Conservation (phyloP, 2,888 invertebrate genomes). For the Gymnosoma rotundatum region DNA sequence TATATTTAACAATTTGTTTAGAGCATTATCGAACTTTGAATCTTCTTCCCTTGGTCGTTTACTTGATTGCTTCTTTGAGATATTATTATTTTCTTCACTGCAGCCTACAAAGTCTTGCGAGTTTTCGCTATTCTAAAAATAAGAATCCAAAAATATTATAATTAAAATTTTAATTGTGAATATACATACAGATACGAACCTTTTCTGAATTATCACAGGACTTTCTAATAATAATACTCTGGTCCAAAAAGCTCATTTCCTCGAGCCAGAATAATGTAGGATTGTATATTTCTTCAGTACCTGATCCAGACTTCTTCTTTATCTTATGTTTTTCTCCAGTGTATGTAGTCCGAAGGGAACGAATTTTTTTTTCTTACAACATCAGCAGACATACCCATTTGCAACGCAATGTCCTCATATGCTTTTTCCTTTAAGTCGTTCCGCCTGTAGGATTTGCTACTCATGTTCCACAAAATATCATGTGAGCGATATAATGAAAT, state of each 20-base stretch:
- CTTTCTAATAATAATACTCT: background rate
- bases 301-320: constrained; percentile 32
- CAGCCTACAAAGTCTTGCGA: too few species aligned
- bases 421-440: constrained; percentile 34
- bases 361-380: background rate
- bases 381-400: constrained; percentile 21
- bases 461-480: constrained; percentile 7
- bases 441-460: constrained; percentile 3
- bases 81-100: too few species aligned
- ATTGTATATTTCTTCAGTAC: background rate
- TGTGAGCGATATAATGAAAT: constrained; percentile 5
- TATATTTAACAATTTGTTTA: background rate
- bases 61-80: too few species aligned
- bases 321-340: constrained; percentile 33
- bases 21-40: too few species aligned
- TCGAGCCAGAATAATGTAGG: constrained; percentile 32
- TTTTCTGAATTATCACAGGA: too few species aligned
- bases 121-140: too few species aligned
- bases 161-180: too few species aligned
- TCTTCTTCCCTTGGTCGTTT: too few species aligned
- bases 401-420: constrained; percentile 2
- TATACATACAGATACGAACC: too few species aligned
- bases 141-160: too few species aligned
- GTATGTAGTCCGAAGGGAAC: constrained; percentile 28
- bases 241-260: constrained; percentile 34